phyloP scores from a whole-genome alignment of 2,797 vertebrate genomes.

The Sebastolobus altivelis region DNA sequence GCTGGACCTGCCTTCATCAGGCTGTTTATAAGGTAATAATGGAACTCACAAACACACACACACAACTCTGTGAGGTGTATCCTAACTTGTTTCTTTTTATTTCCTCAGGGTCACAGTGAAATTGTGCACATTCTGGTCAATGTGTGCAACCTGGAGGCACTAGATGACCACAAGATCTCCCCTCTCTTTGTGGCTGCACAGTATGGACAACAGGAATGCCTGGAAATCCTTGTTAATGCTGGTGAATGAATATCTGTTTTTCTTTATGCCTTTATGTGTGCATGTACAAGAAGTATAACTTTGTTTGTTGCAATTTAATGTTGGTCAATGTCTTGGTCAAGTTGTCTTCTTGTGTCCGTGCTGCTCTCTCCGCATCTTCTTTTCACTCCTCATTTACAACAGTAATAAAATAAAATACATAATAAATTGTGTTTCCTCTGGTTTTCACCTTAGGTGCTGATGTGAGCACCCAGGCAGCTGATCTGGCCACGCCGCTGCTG shows the following conservation, averaged over 20 bases:
- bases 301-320: background rate
- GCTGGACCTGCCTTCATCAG: constrained; percentile 95
- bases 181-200: constrained; percentile 91
- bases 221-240: constrained; percentile 80
- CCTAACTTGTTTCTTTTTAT: background rate
- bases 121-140: constrained; percentile 81
- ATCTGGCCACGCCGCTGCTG: constrained; percentile 93
- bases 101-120: constrained; percentile 79
- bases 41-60: background rate
- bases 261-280: background rate
- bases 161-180: constrained; percentile 88
- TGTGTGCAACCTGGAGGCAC: constrained; percentile 79
- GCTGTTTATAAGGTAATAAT: constrained; percentile 91
- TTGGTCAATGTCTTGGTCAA: background rate
- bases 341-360: background rate
- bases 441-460: constrained; percentile 85
- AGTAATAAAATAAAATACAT: background rate
- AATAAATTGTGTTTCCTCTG: constrained; percentile 7
- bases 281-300: background rate
- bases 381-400: background rate
- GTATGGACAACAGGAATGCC: constrained; percentile 87
- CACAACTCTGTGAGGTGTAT: background rate
- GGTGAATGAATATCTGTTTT: constrained; percentile 67
- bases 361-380: background rate
- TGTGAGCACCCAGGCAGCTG: constrained; percentile 90